phyloP scores from a whole-genome alignment of 2,113 vertebrate genomes.

The Carassius gibelio region DNA sequence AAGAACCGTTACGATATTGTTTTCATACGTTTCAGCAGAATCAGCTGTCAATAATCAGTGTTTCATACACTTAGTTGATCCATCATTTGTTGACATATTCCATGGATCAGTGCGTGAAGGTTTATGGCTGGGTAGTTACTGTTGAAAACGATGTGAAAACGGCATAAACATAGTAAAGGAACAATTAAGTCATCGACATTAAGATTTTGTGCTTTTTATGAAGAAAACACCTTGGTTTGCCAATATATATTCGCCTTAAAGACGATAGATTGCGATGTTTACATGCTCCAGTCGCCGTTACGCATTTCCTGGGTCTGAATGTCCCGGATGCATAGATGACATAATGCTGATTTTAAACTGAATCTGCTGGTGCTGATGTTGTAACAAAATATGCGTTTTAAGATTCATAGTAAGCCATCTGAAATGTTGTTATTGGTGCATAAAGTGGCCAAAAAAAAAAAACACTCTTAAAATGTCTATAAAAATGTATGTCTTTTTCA shows the following conservation, averaged over 20 bases:
- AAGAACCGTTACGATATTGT: neutral
- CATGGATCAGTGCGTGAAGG: neutral
- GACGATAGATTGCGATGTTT: constrained; percentile 34
- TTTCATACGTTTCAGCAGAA: neutral
- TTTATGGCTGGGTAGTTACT: neutral
- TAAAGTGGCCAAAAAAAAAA: neutral
- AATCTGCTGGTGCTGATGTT: neutral
- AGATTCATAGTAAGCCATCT: neutral
- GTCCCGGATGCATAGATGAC: constrained; percentile 22
- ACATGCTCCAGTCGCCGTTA: constrained; percentile 1
- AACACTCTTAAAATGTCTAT: neutral
- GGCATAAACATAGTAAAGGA: neutral
- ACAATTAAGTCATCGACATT: neutral
- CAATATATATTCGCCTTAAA: neutral
- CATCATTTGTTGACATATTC: constrained; percentile 9
- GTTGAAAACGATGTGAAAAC: neutral
- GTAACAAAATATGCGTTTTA: neutral
- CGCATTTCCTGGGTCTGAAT: constrained; percentile 35
- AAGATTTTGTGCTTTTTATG: neutral
- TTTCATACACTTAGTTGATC: neutral
- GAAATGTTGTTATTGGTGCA: neutral
- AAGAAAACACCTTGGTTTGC: neutral
- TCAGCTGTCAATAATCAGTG: neutral
- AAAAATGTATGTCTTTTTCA: neutral
- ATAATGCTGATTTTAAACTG: constrained; percentile 11